These are phyloP conservation scores for Neolamprologus falcicula DNA, from an alignment of 2,113 vertebrate genomes.

Conservation along the genomic window DNA sequence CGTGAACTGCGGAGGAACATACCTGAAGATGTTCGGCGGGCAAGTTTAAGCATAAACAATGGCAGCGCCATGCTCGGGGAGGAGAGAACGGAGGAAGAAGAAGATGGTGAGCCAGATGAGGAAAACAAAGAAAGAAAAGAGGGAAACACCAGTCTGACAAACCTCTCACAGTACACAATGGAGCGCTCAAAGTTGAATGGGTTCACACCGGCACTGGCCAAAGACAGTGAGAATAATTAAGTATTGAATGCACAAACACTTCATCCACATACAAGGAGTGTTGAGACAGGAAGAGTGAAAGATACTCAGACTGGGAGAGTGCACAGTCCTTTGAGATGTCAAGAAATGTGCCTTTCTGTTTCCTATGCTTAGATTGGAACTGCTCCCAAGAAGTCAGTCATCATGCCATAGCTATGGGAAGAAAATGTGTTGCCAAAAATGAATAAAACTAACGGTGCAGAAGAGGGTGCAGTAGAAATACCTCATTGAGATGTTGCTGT, in stretches of 20 bases:
- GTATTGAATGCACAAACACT: conserved; percentile 70
- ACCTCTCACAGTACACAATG: conserved; percentile 74
- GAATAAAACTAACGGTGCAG: conserved; percentile 1
- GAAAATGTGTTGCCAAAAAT: conserved; percentile 67
- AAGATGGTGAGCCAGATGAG: conserved; percentile 65
- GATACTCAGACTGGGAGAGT: neutral
- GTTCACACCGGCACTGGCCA: conserved; percentile 72
- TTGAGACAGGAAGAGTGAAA: neutral
- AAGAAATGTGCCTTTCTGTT: conserved; percentile 74
- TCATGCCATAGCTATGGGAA: conserved; percentile 53
- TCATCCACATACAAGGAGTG: conserved; percentile 26
- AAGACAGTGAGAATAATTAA: conserved; percentile 77
- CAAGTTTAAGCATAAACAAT: conserved; percentile 79
- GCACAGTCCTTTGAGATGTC: conserved; percentile 32
- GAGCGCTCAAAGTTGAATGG: conserved; percentile 77
- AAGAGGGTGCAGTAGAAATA: conserved; percentile 40
- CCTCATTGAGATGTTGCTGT: conserved; percentile 37
- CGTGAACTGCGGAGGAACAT: conserved; percentile 84
- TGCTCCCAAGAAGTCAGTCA: conserved; percentile 41
- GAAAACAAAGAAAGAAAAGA: conserved; percentile 74
- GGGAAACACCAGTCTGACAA: conserved; percentile 78
- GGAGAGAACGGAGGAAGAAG: conserved; percentile 69
- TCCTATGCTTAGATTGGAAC: conserved; percentile 48
- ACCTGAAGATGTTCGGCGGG: conserved; percentile 80
- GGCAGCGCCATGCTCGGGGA: conserved; percentile 61